These are phyloP conservation scores for Pipistrellus nathusii DNA, from an alignment of 2,797 vertebrate genomes.

Conservation along the genomic window DNA sequence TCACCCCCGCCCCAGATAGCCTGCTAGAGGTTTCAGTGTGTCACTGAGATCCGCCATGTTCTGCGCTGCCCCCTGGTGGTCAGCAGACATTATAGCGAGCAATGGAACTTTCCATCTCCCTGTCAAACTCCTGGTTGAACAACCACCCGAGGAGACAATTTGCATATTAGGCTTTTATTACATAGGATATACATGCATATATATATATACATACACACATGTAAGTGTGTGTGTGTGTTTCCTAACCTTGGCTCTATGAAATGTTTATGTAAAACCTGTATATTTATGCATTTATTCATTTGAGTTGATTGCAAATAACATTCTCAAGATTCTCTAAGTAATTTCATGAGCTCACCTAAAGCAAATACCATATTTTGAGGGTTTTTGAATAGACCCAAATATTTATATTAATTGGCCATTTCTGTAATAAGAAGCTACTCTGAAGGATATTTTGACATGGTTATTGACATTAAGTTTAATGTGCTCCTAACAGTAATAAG, in stretches of 20 bases:
- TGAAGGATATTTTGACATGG: background rate
- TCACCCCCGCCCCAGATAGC: no score
- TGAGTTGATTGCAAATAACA: background rate
- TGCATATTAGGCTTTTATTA: no score
- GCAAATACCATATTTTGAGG: background rate
- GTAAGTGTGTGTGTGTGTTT: background rate
- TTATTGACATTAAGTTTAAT: background rate
- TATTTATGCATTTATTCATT: background rate
- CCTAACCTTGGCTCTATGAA: background rate
- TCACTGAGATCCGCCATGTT: no score
- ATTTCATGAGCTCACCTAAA: background rate
- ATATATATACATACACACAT: no score
- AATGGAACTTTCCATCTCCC: no score
- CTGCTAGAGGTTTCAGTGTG: no score
- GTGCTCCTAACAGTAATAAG: background rate
- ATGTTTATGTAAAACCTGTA: background rate
- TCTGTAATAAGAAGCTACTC: background rate
- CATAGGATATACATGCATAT: no score
- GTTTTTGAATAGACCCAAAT: background rate
- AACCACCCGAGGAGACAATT: no score
- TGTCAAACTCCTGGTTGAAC: no score
- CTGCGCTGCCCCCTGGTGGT: no score
- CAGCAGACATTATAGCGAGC: no score
- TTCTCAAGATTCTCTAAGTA: background rate
- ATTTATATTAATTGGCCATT: background rate